A percentile compares a stretch with the other conserved stretches of the same genome.
These are phyloP conservation scores for Drosophila greeni DNA, from an alignment of 2,888 invertebrate genomes.

Conservation along the genomic window DNA sequence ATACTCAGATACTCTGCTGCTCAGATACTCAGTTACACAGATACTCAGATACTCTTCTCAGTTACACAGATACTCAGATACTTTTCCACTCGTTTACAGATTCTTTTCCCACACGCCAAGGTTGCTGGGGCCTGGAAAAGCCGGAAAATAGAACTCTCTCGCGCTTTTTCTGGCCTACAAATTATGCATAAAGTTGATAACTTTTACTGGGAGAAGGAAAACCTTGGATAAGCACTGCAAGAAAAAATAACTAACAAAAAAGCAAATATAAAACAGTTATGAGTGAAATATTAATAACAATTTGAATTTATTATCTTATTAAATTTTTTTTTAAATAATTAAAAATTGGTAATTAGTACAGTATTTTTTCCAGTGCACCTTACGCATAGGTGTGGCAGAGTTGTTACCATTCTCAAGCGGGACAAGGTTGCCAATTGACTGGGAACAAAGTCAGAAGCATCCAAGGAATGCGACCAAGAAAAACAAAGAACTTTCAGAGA, in stretches of 20 bases:
- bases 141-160: conserved; percentile 24
- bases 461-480: conserved; percentile 14
- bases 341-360: background rate
- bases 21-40: background rate
- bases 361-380: background rate
- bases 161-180: conserved; percentile 65
- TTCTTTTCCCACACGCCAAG: conserved; percentile 67
- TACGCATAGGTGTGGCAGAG: conserved; percentile 10
- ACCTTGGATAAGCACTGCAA: background rate
- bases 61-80: no score
- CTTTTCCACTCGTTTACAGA: background rate
- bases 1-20: background rate
- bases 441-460: conserved; percentile 44
- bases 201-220: conserved; percentile 22
- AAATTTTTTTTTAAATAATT: no score
- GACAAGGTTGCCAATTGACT: conserved; percentile 53
- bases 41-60: background rate
- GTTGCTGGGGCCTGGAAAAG: conserved; percentile 42
- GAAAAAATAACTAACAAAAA: accelerated
- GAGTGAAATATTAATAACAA: background rate
- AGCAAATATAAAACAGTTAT: background rate
- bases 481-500: no score
- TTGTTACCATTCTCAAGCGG: conserved; percentile 64
- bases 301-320: background rate
- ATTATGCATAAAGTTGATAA: conserved; percentile 63